Conservation (phyloP, 1,140 invertebrate genomes). For the Globodera rostochiensis region DNA sequence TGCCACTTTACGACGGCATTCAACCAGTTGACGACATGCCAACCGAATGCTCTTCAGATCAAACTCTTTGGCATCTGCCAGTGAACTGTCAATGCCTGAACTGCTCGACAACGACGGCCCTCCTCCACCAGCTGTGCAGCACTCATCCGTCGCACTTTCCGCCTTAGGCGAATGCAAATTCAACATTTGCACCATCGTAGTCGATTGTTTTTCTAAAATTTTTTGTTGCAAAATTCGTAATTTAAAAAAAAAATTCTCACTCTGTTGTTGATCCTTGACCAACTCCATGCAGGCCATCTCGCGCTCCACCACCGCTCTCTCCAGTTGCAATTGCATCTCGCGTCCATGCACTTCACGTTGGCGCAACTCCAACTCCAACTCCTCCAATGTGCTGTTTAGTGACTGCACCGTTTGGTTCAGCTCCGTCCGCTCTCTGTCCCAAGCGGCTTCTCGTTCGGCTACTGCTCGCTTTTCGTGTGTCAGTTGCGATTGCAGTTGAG, state of each 20-base stretch:
- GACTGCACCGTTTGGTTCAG: background rate
- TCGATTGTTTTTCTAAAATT: background rate
- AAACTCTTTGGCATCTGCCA: slow-evolving; percentile 11
- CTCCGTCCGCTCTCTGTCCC: slow-evolving; percentile 1
- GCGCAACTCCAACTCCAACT: slow-evolving; percentile 8
- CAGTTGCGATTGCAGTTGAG: background rate
- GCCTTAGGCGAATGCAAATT: slow-evolving; percentile 19
- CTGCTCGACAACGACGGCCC: slow-evolving; percentile 3
- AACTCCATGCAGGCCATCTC: background rate
- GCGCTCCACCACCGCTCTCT: slow-evolving; percentile 3
- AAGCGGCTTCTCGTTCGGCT: background rate
- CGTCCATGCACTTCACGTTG: slow-evolving; percentile 3
- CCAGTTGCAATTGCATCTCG: slow-evolving; percentile 1
- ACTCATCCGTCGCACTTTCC: background rate
- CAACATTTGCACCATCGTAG: background rate
- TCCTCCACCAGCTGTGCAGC: slow-evolving; percentile 4
- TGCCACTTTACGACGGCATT: slow-evolving; percentile 12
- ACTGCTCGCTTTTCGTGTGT: background rate
- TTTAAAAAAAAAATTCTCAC: background rate
- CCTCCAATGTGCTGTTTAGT: background rate
- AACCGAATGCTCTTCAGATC: background rate
- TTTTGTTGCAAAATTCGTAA: background rate
- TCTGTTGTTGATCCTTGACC: background rate
- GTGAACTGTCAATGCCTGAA: slow-evolving; percentile 16
- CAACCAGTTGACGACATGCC: background rate